Conservation (phyloP, 2,797 vertebrate species). For the Toxotes lorentzi region DNA sequence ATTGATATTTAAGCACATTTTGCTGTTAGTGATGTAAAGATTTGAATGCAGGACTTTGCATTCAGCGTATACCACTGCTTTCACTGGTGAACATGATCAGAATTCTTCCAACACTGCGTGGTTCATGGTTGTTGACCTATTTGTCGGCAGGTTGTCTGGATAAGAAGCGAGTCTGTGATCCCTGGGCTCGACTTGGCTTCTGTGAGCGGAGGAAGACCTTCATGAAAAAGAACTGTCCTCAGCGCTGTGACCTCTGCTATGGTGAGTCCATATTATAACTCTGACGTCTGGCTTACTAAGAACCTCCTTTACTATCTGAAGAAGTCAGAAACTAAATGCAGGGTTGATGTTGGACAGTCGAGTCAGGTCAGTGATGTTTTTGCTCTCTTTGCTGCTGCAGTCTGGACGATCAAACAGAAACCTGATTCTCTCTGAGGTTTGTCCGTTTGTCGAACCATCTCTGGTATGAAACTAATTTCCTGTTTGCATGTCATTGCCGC, state of each 20-base stretch:
- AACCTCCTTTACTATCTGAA: not conserved
- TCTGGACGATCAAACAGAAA: not conserved
- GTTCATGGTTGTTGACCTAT: not conserved
- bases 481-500: constrained; percentile 1
- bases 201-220: constrained; percentile 84
- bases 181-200: constrained; percentile 87
- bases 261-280: constrained; percentile 58
- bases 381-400: not conserved
- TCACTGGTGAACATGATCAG: not conserved
- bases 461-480: constrained; percentile 24
- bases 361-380: not conserved
- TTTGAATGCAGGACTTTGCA: no score
- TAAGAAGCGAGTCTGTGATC: constrained; percentile 85
- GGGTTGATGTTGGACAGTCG: not conserved
- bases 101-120: not conserved
- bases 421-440: not conserved
- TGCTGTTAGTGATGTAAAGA: no score
- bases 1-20: no score
- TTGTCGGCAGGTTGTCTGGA: constrained; percentile 82
- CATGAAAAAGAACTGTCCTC: constrained; percentile 88
- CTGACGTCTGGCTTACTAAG: not conserved
- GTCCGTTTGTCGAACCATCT: not conserved
- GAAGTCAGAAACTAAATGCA: not conserved
- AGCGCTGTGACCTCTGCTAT: constrained; percentile 85
- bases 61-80: no score